Evolutionary conservation across 2,888 invertebrate genomes (phyloP).

Genomic region (Cephus runcator): DNA sequence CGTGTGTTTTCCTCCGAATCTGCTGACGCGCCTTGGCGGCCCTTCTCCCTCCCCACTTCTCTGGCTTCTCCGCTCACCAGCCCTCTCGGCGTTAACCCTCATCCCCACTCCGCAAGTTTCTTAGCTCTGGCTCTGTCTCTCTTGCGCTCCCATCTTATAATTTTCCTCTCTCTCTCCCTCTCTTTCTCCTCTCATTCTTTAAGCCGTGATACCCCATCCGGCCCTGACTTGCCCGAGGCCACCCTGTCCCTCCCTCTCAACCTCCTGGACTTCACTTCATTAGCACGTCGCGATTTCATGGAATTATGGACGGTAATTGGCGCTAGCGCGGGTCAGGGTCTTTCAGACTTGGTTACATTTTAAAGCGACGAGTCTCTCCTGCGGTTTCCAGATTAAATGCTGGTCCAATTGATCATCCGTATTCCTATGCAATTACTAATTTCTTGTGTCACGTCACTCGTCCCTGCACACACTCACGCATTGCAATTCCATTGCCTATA

Average conservation of each 20-base stretch:
- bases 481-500: neutral
- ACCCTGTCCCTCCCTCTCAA: neutral
- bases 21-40: constrained; percentile 19
- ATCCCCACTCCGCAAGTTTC: neutral
- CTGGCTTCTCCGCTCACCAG: neutral
- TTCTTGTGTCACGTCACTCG: no score
- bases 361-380: neutral
- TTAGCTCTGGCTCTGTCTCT: neutral
- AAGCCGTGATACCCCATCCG: neutral
- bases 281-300: constrained; percentile 35
- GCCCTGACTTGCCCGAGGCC: neutral
- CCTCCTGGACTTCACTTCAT: constrained; percentile 35
- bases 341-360: neutral
- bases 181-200: neutral
- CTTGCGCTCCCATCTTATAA: neutral
- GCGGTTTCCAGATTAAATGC: neutral
- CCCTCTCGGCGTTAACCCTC: constrained; percentile 12
- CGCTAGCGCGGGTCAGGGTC: constrained; percentile 3
- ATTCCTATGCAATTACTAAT: no score
- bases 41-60: neutral
- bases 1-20: constrained; percentile 44
- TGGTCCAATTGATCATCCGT: no score
- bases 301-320: constrained; percentile 38
- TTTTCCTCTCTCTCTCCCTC: neutral
- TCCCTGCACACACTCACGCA: no score